phyloP scores from a whole-genome alignment of 2,888 invertebrate genomes.

The Pterobdella sp. region DNA sequence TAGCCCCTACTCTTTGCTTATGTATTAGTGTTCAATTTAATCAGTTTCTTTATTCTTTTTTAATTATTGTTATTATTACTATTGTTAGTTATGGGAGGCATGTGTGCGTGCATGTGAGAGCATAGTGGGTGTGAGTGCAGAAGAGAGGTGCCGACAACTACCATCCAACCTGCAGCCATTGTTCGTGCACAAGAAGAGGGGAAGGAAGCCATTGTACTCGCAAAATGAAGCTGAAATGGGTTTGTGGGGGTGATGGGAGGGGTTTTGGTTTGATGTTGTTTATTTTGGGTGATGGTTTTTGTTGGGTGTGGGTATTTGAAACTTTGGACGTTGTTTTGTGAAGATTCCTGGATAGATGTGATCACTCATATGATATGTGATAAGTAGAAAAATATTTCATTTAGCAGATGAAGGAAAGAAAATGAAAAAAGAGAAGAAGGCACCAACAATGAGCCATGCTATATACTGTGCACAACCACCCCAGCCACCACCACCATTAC shows the following conservation, averaged over 20 bases:
- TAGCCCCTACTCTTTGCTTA: too few species aligned
- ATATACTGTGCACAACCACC: background rate
- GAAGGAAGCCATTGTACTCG: slow-evolving; percentile 14
- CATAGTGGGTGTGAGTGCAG: background rate
- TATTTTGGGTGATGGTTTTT: background rate
- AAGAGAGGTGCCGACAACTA: background rate
- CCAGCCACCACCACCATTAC: background rate
- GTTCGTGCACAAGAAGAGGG: slow-evolving; percentile 19
- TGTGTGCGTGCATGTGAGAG: slow-evolving; percentile 20
- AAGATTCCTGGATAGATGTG: background rate
- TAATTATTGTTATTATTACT: background rate
- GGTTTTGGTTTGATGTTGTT: background rate
- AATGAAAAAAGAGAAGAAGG: background rate
- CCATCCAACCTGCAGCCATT: background rate
- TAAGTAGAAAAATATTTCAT: background rate
- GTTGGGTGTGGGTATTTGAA: background rate
- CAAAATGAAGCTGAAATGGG: background rate
- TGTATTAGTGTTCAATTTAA: too few species aligned
- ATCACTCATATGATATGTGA: background rate
- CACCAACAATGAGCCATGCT: background rate
- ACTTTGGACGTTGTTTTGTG: background rate
- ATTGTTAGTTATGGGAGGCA: slow-evolving; percentile 13
- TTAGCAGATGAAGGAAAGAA: background rate
- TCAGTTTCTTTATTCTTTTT: too few species aligned
- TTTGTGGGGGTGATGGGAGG: background rate